These are phyloP conservation scores for Pogoniulus pusillus DNA, from an alignment of 2,797 vertebrate genomes.

Conservation along the genomic window DNA sequence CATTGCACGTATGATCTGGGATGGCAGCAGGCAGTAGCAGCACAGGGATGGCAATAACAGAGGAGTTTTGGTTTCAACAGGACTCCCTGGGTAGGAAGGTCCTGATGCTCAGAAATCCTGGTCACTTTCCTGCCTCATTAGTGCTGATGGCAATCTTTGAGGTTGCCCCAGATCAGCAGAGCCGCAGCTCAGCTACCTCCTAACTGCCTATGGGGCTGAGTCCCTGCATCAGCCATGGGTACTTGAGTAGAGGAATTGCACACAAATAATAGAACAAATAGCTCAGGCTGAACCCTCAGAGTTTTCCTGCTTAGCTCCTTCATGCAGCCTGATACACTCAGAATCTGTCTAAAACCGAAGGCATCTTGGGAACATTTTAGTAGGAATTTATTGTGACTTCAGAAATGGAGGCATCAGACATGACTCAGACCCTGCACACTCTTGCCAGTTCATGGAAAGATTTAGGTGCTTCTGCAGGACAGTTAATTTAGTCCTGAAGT, in stretches of 20 bases:
- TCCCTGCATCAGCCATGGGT: too few species aligned
- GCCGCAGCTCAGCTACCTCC: not conserved
- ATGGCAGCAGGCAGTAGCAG: not conserved
- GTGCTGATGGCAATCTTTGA: accelerated
- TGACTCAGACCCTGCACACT: accelerated
- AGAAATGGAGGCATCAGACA: not conserved
- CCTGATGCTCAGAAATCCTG: not conserved
- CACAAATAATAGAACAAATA: not conserved
- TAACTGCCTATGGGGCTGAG: not conserved
- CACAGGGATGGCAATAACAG: accelerated
- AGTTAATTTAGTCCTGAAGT: not conserved
- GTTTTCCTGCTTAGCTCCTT: not conserved
- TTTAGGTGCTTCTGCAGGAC: not conserved
- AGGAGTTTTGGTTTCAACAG: not conserved
- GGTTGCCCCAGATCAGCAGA: not conserved
- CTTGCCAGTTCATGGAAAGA: not conserved
- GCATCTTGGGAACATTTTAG: not conserved
- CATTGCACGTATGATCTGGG: accelerated
- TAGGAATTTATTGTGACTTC: not conserved
- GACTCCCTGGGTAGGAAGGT: not conserved
- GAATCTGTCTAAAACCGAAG: not conserved
- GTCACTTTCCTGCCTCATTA: not conserved
- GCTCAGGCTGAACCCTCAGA: not conserved
- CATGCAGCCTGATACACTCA: not conserved
- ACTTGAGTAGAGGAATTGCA: not conserved